phyloP scores from a whole-genome alignment of 2,113 vertebrate genomes.

The Halichoerus grypus region DNA sequence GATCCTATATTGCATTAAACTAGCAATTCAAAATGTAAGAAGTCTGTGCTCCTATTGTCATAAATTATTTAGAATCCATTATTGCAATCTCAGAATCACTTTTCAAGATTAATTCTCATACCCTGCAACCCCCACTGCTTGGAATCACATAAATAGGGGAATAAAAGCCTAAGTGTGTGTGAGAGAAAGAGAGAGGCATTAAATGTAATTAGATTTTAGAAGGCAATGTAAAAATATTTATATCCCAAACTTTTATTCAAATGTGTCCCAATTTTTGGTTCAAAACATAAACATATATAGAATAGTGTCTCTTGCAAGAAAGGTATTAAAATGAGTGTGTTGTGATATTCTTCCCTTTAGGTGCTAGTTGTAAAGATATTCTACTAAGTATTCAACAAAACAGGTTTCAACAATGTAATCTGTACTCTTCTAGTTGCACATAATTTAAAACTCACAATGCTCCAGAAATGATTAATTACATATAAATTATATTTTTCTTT shows the following conservation, averaged over 20 bases:
- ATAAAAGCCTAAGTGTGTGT: not conserved
- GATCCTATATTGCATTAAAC: rapidly evolving
- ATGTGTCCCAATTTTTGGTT: not conserved
- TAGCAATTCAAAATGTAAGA: not conserved
- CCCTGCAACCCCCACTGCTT: not conserved
- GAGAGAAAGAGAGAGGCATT: no score
- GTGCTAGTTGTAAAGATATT: not conserved
- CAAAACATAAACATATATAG: not conserved
- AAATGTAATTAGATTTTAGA: not conserved
- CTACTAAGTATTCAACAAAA: slow-evolving; percentile 13
- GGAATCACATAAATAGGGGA: not conserved
- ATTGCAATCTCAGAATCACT: not conserved
- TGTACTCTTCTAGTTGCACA: not conserved
- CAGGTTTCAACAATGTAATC: slow-evolving; percentile 58
- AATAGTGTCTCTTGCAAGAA: not conserved
- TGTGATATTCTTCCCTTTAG: not conserved
- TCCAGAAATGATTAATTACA: slow-evolving; percentile 64
- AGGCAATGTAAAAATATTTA: slow-evolving; percentile 5
- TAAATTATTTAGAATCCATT: not conserved
- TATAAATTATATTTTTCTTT: slow-evolving; percentile 67
- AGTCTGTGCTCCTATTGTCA: not conserved
- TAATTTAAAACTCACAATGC: slow-evolving; percentile 53
- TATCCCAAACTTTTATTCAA: not conserved
- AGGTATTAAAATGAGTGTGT: not conserved
- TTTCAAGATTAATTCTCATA: not conserved